Conservation (phyloP, 2,888 invertebrate species). For the Monopis laevigella region DNA sequence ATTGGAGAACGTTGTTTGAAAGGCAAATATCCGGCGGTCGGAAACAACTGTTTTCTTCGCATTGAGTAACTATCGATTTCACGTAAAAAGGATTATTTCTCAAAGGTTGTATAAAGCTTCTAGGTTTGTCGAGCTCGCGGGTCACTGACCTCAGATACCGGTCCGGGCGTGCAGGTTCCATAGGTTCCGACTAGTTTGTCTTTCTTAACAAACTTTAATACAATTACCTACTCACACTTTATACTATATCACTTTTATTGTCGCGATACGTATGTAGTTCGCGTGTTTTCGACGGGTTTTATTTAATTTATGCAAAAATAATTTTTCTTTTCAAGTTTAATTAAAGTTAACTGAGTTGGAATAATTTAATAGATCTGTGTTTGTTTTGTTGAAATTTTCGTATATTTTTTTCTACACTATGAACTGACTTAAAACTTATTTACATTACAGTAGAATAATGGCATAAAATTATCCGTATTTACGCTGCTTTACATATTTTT, state of each 20-base stretch:
- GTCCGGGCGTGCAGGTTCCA: slow-evolving; percentile 11
- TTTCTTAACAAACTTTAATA: slow-evolving; percentile 7
- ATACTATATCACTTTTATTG: slow-evolving; percentile 10
- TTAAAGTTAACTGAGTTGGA: no score
- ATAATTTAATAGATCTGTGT: no score
- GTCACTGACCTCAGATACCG: slow-evolving; percentile 10
- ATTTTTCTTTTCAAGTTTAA: slow-evolving; percentile 2
- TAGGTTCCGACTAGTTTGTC: slow-evolving; percentile 6
- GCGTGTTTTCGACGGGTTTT: background rate
- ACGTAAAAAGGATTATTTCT: slow-evolving; percentile 1
- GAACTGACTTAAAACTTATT: no score
- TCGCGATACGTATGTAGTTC: slow-evolving; percentile 2
- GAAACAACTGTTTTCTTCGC: no score
- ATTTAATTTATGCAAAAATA: slow-evolving; percentile 2
- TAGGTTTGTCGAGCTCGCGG: slow-evolving; percentile 10
- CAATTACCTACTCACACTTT: slow-evolving; percentile 5
- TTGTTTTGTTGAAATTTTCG: no score
- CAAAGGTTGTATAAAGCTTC: slow-evolving; percentile 2
- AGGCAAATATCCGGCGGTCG: no score
- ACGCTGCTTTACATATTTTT: no score
- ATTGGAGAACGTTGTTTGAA: no score
- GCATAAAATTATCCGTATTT: no score
- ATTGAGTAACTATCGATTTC: slow-evolving; percentile 1
- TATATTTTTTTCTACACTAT: no score
- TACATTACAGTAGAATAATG: no score